A percentile compares a stretch with the other conserved stretches of the same genome.
These are phyloP conservation scores for Nannobrachium achirus DNA, from an alignment of 2,113 vertebrate genomes.

Conservation along the genomic window DNA sequence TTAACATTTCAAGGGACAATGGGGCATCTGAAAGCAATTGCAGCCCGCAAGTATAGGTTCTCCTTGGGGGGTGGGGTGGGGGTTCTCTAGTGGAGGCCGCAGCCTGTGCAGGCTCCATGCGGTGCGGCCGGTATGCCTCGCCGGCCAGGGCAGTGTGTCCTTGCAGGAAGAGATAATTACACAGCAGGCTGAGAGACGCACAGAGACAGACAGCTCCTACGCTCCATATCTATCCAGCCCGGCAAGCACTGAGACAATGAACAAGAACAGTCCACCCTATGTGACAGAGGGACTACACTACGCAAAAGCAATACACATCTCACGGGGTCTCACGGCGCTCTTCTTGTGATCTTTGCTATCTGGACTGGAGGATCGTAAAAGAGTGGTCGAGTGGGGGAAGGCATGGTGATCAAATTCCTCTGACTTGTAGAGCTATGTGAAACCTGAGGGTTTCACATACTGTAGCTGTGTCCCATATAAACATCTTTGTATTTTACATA, in stretches of 20 bases:
- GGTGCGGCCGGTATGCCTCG: constrained; percentile 46
- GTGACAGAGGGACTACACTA: not conserved
- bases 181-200: constrained; percentile 38
- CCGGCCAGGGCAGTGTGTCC: constrained; percentile 40
- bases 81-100: constrained; percentile 45
- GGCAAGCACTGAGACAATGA: constrained; percentile 26
- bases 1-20: constrained; percentile 8
- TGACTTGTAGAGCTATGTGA: constrained; percentile 24
- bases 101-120: constrained; percentile 22
- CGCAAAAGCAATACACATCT: constrained; percentile 1
- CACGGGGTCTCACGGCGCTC: too few species aligned
- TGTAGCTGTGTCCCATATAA: constrained; percentile 50
- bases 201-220: constrained; percentile 44
- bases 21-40: constrained; percentile 60
- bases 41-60: constrained; percentile 46
- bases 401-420: constrained; percentile 19
- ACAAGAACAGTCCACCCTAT: constrained; percentile 25
- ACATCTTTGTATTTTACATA: not conserved
- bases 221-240: constrained; percentile 9
- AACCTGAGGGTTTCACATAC: constrained; percentile 8
- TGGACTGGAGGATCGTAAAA: not conserved
- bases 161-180: constrained; percentile 58
- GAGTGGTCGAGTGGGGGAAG: not conserved
- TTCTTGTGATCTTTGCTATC: not conserved
- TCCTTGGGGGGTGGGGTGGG: constrained; percentile 16